Percentiles rank a stretch among this genome's conserved stretches.
Evolutionary conservation across 2,797 vertebrate genomes (phyloP).

Genomic region (Liasis olivaceus): DNA sequence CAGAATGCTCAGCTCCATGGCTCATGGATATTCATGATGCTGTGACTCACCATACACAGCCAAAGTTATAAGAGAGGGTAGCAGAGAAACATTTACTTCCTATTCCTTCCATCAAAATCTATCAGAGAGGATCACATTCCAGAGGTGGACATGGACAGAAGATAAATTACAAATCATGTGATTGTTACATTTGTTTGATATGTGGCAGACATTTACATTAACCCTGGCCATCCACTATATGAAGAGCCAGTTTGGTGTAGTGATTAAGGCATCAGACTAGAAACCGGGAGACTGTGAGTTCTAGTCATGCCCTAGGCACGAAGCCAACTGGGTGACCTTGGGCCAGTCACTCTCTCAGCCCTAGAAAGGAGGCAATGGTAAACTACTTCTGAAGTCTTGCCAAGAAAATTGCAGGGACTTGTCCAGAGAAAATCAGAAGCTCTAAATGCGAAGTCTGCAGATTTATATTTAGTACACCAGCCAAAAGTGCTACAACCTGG

Average conservation of each 20-base stretch:
- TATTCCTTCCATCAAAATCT: not conserved
- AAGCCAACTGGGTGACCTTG: not conserved
- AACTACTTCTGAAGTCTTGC: not conserved
- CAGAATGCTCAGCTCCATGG: not conserved
- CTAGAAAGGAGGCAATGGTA: not conserved
- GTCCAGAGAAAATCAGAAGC: not conserved
- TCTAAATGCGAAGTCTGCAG: not conserved
- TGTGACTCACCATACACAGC: not conserved
- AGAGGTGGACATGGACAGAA: not conserved
- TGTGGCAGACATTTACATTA: not conserved
- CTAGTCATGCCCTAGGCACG: not conserved
- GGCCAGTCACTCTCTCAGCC: not conserved
- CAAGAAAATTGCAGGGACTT: not conserved
- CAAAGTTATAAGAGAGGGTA: not conserved
- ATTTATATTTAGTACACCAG: not conserved
- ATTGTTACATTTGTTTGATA: not conserved
- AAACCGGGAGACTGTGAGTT: not conserved
- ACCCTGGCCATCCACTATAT: not conserved
- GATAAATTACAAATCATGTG: not conserved
- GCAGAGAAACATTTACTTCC: not conserved
- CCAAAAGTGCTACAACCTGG: not conserved
- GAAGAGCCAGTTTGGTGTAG: not conserved
- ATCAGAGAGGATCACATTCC: not conserved
- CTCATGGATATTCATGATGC: not conserved
- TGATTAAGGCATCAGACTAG: not conserved